Base-by-base conservation (phyloP, 2,797 vertebrate species). In the Synaphobranchus kaupii region DNA sequence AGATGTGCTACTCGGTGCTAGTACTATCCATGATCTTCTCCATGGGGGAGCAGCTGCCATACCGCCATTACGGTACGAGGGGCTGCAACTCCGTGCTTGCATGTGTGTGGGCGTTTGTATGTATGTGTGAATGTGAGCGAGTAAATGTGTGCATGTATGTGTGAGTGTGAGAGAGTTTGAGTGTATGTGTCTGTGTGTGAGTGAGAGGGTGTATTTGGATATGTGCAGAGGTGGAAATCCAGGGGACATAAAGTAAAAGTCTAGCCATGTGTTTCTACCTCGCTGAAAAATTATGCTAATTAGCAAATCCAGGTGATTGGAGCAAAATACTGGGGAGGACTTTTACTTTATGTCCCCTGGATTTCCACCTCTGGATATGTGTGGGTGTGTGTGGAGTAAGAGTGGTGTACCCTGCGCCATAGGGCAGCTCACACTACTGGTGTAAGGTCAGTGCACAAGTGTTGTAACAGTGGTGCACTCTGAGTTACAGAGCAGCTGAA, bases 21-120 rank as follows among this genome's bases (percentile, higher is more conserved):
- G 96, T 99, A 13, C 95, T 99, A 85, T 96, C 98, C 25, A 99
- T 99, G 99, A 96, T 99, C 90, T 98, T 99, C 94, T 99, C 96
- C 63, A 99, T 98, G 97, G 98, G 98, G 9, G 99, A 99, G 90
- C 98, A 98, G 78, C 95, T 99, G 88, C 99, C 99, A 20, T 99
- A 99, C 89, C 98, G 97, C 90, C 99, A 99, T 94, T 99, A 99
- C 0, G 98, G 98, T 99, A 96, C 94, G 78, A 44, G 28, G 15
- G 20, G 2, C 1, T 15, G 85, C 20, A 6, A 81, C 12, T 50
- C 1, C 47, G 9, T 48, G 44, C 50, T 22, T 81, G 17, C 50
- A 7, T n/a, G 2, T 78, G 78, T n/a, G 7, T 81, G 47, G 4
- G 3, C 17, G 73, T 44, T 13, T 78, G 34, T 13, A n/a, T 71